phyloP scores from a whole-genome alignment of 2,113 vertebrate species.

The Percopsis transmontana region DNA sequence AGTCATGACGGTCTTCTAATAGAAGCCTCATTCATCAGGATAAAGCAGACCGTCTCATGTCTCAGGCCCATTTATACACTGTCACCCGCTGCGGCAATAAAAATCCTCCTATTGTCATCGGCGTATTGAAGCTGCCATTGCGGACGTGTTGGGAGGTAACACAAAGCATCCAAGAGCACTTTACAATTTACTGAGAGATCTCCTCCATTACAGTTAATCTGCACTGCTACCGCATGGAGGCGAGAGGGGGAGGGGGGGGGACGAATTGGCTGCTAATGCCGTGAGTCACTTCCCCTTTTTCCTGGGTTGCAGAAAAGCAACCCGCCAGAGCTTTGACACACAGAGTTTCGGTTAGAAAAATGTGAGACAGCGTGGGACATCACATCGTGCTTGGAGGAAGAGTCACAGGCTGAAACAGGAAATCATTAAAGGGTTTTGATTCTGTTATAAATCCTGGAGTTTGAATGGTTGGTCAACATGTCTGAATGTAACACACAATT shows the following conservation, averaged over 20 bases:
- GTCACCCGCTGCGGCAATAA: slow-evolving; percentile 3
- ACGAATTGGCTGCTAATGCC: slow-evolving; percentile 49
- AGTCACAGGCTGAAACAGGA: slow-evolving; percentile 41
- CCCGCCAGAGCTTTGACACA: slow-evolving; percentile 21
- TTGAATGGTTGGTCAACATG: slow-evolving; percentile 36
- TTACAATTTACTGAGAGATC: slow-evolving; percentile 54
- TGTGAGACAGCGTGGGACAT: slow-evolving; percentile 17
- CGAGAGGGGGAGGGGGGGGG: slow-evolving; percentile 19
- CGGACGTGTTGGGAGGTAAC: slow-evolving; percentile 27
- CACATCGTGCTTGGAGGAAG: slow-evolving; percentile 25
- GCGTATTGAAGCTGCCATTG: slow-evolving; percentile 13
- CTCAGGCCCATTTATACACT: background rate
- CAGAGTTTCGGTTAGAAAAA: slow-evolving; percentile 37
- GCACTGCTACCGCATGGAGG: slow-evolving; percentile 52
- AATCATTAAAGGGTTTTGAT: slow-evolving; percentile 20
- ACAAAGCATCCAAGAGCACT: slow-evolving; percentile 51
- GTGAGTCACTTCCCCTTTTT: slow-evolving; percentile 40
- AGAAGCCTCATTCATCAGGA: background rate
- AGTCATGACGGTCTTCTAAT: background rate
- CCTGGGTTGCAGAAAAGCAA: slow-evolving; percentile 31
- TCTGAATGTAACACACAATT: slow-evolving; percentile 29
- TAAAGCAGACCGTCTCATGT: background rate
- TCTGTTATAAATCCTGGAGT: background rate
- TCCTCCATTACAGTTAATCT: slow-evolving; percentile 54
- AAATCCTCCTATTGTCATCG: slow-evolving; percentile 29